A percentile compares a stretch with the other conserved stretches of the same genome.
Evolutionary conservation across 2,888 invertebrate genomes (phyloP).

Genomic region (Agapostemon virescens): DNA sequence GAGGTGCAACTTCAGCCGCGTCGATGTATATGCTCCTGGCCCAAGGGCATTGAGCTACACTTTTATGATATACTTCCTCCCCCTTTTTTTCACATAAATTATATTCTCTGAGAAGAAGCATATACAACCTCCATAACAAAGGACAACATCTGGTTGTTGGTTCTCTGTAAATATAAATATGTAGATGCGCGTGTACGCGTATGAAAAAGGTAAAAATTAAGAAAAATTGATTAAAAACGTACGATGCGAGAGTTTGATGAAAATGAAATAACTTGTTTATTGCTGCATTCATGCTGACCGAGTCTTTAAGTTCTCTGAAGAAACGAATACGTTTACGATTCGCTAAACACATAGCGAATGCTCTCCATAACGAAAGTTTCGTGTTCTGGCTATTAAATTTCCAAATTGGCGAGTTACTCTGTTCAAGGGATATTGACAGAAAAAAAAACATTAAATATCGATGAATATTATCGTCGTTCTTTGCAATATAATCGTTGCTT

Average conservation of each 20-base stretch:
- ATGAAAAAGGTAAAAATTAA: neutral
- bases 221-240: slow-evolving; percentile 25
- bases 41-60: slow-evolving; percentile 77
- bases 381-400: slow-evolving; percentile 79
- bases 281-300: slow-evolving; percentile 68
- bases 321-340: slow-evolving; percentile 71
- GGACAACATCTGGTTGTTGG: slow-evolving; percentile 81
- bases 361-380: slow-evolving; percentile 69
- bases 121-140: slow-evolving; percentile 84
- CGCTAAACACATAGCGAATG: slow-evolving; percentile 73
- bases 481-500: slow-evolving; percentile 14
- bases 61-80: slow-evolving; percentile 77
- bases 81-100: slow-evolving; percentile 76
- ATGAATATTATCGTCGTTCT: slow-evolving; percentile 16
- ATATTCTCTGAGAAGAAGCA: slow-evolving; percentile 82
- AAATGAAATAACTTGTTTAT: slow-evolving; percentile 75
- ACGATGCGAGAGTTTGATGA: slow-evolving; percentile 73
- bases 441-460: slow-evolving; percentile 25
- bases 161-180: slow-evolving; percentile 58
- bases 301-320: slow-evolving; percentile 62
- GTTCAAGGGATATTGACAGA: slow-evolving; percentile 43
- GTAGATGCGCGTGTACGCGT: neutral
- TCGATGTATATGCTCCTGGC: slow-evolving; percentile 83
- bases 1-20: slow-evolving; percentile 85
- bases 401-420: slow-evolving; percentile 82